phyloP scores from a whole-genome alignment of 2,113 vertebrate genomes.

The Turnix velox region DNA sequence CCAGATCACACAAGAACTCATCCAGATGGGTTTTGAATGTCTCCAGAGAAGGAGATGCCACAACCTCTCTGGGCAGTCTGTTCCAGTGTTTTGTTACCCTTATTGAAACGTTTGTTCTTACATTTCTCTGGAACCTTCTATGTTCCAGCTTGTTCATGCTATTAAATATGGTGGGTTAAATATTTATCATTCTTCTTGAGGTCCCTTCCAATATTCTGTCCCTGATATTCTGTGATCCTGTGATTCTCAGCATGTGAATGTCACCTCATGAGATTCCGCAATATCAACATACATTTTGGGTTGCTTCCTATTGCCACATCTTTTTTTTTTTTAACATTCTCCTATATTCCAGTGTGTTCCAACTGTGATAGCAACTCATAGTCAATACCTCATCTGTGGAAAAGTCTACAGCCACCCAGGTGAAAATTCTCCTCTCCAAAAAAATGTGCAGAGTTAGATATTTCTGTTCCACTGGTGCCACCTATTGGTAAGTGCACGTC shows the following conservation, averaged over 20 bases:
- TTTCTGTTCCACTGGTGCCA: slow-evolving; percentile 53
- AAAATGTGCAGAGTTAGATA: not conserved
- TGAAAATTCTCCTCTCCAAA: slow-evolving; percentile 10
- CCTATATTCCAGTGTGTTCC: not conserved
- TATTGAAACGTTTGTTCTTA: too few relatives aligned
- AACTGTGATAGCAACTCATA: not conserved
- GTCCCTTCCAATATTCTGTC: too few relatives aligned
- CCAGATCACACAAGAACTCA: too few relatives aligned
- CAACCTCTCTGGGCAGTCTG: too few relatives aligned
- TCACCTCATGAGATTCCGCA: not conserved
- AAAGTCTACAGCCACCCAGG: not conserved
- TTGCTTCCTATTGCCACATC: not conserved
- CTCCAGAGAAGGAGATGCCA: too few relatives aligned
- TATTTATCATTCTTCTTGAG: not conserved
- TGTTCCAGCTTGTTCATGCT: too few relatives aligned
- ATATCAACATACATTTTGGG: not conserved
- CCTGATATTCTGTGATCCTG: too few relatives aligned
- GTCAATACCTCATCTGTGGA: not conserved
- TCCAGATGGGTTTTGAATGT: too few relatives aligned
- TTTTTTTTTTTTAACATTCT: not conserved
- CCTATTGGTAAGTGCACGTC: slow-evolving; percentile 42
- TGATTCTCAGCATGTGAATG: fast-evolving
- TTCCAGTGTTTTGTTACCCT: too few relatives aligned
- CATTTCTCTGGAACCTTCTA: too few relatives aligned
- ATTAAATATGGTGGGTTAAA: not conserved